A percentile compares a stretch with the other conserved stretches of the same genome.
Evolutionary conservation across 2,113 vertebrate genomes (phyloP).

Genomic region (Oophaga pumilio): DNA sequence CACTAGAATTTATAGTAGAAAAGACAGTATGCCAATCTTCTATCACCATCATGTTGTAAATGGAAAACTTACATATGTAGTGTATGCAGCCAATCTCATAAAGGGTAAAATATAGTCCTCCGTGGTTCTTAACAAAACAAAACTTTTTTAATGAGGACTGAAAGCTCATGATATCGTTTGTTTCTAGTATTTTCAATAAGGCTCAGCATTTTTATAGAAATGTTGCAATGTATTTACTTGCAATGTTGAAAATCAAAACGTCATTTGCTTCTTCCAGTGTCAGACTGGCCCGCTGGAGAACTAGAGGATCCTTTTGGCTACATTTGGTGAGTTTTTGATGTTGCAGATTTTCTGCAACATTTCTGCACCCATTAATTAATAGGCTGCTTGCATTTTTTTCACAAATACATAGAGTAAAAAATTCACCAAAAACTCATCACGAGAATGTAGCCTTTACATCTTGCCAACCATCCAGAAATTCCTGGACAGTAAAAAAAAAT

Average conservation of each 20-base stretch:
- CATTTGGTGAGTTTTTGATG: no score
- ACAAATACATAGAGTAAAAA: no score
- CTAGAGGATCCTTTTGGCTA: neutral
- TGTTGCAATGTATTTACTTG: neutral
- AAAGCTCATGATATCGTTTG: neutral
- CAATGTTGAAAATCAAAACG: no score
- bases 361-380: no score
- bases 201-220: neutral
- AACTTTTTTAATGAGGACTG: neutral
- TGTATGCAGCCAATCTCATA: neutral
- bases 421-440: no score
- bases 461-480: no score
- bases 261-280: neutral
- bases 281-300: neutral
- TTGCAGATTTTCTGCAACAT: no score
- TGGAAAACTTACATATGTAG: constrained; percentile 8
- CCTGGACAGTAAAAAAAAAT: no score
- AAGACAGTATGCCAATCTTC: constrained; percentile 51
- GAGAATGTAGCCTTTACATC: no score
- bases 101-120: neutral
- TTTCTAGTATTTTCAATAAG: neutral
- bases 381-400: no score
- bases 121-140: neutral
- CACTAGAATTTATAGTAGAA: constrained; percentile 63
- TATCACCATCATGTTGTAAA: constrained; percentile 62